Conservation (phyloP, 2,113 vertebrate species). For the Gasterosteus nipponicus region DNA sequence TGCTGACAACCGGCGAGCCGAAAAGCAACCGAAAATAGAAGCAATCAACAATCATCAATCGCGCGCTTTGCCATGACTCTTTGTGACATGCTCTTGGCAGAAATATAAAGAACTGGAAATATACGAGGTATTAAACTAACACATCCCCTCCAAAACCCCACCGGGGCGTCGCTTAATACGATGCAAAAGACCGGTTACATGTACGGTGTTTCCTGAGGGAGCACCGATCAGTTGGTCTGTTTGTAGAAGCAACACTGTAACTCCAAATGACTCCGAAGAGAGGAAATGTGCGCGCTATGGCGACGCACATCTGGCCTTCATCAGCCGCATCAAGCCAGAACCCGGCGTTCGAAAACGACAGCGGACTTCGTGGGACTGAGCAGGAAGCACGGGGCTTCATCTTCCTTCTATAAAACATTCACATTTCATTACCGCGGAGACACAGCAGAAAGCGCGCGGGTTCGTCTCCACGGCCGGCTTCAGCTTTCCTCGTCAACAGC, state of each 20-base stretch:
- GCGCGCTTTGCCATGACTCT: background rate
- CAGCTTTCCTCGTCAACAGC: slow-evolving; percentile 21
- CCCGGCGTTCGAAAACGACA: slow-evolving; percentile 67
- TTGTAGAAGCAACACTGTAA: slow-evolving; percentile 45
- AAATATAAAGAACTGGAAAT: background rate
- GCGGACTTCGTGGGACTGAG: slow-evolving; percentile 69
- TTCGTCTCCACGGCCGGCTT: slow-evolving; percentile 28
- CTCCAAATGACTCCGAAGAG: slow-evolving; percentile 40
- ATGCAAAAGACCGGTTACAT: slow-evolving; percentile 10
- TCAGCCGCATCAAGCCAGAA: slow-evolving; percentile 66
- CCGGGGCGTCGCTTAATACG: slow-evolving; percentile 1
- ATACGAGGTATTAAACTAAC: slow-evolving; percentile 1
- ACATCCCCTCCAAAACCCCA: slow-evolving; percentile 10
- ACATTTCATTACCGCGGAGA: slow-evolving; percentile 67
- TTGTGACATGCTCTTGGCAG: background rate
- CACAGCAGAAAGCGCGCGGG: slow-evolving; percentile 42
- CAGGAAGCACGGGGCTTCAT: slow-evolving; percentile 73
- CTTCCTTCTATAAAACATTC: slow-evolving; percentile 68
- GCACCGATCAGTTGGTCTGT: slow-evolving; percentile 14
- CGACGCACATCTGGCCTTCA: slow-evolving; percentile 74
- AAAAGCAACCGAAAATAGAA: background rate
- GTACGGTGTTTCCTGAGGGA: background rate
- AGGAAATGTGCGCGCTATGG: slow-evolving; percentile 37
- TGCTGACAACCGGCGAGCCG: background rate
- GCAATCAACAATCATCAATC: background rate